Evolutionary conservation across 2,113 vertebrate species (phyloP).

Genomic region (Corvus cornix): DNA sequence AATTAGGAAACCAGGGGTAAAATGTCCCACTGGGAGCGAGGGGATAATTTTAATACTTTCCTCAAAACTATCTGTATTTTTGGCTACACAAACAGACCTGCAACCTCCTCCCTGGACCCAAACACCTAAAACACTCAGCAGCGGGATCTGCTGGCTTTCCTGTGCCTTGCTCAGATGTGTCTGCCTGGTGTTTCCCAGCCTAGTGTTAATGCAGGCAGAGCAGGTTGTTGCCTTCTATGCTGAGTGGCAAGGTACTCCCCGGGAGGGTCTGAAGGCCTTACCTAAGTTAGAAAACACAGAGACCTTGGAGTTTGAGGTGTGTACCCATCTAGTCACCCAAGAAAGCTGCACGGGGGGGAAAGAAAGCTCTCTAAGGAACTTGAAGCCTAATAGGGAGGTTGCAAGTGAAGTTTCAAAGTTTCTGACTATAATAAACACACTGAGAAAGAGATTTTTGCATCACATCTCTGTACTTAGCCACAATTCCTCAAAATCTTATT

Average conservation of each 20-base stretch:
- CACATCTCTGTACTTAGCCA: background rate
- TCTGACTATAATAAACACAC: background rate
- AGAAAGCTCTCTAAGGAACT: background rate
- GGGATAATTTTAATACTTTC: background rate
- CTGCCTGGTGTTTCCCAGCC: background rate
- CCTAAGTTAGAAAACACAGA: background rate
- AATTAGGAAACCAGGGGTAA: background rate
- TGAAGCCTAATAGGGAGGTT: background rate
- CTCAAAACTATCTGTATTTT: background rate
- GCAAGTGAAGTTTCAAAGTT: background rate
- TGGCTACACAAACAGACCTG: background rate
- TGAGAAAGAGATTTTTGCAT: background rate
- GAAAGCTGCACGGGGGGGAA: fast-evolving
- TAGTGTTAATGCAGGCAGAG: background rate
- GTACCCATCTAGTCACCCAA: background rate
- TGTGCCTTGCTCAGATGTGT: background rate
- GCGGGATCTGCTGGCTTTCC: background rate
- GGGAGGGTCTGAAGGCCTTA: background rate
- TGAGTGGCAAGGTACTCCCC: background rate
- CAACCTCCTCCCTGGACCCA: background rate
- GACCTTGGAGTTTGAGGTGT: background rate
- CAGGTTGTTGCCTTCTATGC: background rate
- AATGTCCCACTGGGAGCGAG: background rate
- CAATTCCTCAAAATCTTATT: background rate
- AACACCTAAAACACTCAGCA: background rate